A percentile compares a stretch with the other conserved stretches of the same genome.
These are phyloP conservation scores for Lycocorax pyrrhopterus DNA, from an alignment of 2,113 vertebrate genomes.

Conservation along the genomic window DNA sequence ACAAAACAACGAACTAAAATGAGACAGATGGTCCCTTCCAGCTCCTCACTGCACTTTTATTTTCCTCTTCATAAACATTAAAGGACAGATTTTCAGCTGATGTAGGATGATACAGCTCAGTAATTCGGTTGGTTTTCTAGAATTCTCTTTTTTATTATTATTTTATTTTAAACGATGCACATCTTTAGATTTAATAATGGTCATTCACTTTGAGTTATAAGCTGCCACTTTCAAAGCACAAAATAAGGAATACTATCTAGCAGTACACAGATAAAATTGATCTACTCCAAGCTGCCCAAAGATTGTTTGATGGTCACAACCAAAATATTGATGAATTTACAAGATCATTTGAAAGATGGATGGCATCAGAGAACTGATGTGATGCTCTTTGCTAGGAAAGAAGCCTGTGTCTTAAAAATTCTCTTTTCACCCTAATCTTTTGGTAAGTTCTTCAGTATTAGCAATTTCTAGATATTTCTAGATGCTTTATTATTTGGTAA, in stretches of 20 bases:
- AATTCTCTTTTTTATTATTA: not conserved
- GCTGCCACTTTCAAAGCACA: not conserved
- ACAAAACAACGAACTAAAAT: not conserved
- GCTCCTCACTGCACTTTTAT: not conserved
- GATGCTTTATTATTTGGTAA: not conserved
- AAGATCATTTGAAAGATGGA: not conserved
- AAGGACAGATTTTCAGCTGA: not conserved
- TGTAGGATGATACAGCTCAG: not conserved
- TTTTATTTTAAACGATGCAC: not conserved
- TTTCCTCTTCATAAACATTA: not conserved
- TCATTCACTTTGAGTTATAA: not conserved
- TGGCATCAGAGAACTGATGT: not conserved
- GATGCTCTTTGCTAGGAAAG: not conserved
- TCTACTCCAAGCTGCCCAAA: not conserved
- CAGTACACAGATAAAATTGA: not conserved
- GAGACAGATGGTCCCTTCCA: conserved; percentile 23
- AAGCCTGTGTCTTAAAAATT: not conserved
- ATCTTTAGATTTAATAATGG: not conserved
- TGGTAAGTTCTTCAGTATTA: not conserved
- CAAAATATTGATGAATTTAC: not conserved
- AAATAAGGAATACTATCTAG: not conserved
- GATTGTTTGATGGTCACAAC: not conserved
- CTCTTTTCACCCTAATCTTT: not conserved
- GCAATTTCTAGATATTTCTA: not conserved
- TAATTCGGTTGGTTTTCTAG: not conserved